Evolutionary conservation across 1,140 invertebrate species (phyloP).

Genomic region (Notospermus geniculatus): DNA sequence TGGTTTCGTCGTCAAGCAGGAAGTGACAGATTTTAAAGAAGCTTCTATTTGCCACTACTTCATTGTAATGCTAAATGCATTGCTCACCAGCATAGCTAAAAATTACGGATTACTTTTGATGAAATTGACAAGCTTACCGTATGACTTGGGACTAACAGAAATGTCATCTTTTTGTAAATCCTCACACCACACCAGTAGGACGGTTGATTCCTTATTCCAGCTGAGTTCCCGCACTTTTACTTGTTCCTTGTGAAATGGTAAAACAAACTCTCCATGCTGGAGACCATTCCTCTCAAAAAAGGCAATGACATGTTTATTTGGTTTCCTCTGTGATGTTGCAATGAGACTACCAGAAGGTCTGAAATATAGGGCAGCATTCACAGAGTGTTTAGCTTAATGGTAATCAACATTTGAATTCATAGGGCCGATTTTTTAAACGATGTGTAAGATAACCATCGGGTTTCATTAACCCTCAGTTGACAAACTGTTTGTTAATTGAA

Average conservation of each 20-base stretch:
- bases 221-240: conserved; percentile 62
- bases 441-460: no score
- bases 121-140: conserved; percentile 34
- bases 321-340: conserved; percentile 64
- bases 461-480: no score
- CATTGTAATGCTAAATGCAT: no score
- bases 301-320: conserved; percentile 67
- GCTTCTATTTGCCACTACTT: no score
- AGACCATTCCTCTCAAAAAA: conserved; percentile 93
- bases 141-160: conserved; percentile 23
- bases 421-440: no score
- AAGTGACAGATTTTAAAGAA: no score
- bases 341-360: conserved; percentile 76
- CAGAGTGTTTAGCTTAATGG: no score
- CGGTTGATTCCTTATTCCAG: conserved; percentile 79
- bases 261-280: conserved; percentile 75
- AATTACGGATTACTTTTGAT: no score
- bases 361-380: conserved; percentile 16
- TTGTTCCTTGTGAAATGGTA: conserved; percentile 64
- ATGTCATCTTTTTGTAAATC: conserved; percentile 30
- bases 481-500: no score
- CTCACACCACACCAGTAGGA: conserved; percentile 66
- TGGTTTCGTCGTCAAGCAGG: no score
- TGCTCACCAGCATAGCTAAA: no score
- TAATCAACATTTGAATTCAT: no score